phyloP scores from a whole-genome alignment of 1,140 invertebrate species.

The Neodiprion virginianus region DNA sequence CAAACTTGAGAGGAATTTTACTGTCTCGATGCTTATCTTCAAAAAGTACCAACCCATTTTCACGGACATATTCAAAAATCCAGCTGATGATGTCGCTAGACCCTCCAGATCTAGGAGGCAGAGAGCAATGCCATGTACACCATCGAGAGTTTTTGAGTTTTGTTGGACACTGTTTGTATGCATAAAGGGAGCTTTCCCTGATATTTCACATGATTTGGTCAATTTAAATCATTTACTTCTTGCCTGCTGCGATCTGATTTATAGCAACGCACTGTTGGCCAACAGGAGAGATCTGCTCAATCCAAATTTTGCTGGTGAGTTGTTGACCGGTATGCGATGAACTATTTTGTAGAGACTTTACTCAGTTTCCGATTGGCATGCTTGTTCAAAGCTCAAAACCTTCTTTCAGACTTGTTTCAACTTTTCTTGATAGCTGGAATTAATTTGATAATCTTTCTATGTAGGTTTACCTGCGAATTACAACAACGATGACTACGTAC shows the following conservation, averaged over 20 bases:
- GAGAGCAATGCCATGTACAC: slow-evolving; percentile 78
- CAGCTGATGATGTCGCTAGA: slow-evolving; percentile 65
- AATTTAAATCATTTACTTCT: slow-evolving; percentile 93
- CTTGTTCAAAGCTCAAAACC: too few relatives aligned
- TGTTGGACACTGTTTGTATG: slow-evolving; percentile 93
- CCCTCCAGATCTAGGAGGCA: slow-evolving; percentile 68
- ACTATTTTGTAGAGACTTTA: slow-evolving; percentile 13
- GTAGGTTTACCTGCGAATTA: slow-evolving; percentile 78
- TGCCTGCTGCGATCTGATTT: slow-evolving; percentile 91
- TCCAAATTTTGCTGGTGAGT: slow-evolving; percentile 79
- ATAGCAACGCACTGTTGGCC: slow-evolving; percentile 82
- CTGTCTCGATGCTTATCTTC: slow-evolving; percentile 93
- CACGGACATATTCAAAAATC: slow-evolving; percentile 78
- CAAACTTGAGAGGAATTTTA: slow-evolving; percentile 89
- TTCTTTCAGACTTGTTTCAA: too few relatives aligned
- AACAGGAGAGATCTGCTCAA: slow-evolving; percentile 87
- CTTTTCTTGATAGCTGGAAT: neutral
- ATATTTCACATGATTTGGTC: slow-evolving; percentile 90
- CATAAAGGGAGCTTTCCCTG: slow-evolving; percentile 85
- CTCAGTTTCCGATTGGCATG: too few relatives aligned
- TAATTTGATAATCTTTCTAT: slow-evolving; percentile 36
- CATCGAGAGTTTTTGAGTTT: slow-evolving; percentile 88
- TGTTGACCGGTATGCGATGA: slow-evolving; percentile 17
- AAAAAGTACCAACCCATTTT: slow-evolving; percentile 94
- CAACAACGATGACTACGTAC: slow-evolving; percentile 69